phyloP scores from a whole-genome alignment of 2,797 vertebrate species.

The Botia almorhae region DNA sequence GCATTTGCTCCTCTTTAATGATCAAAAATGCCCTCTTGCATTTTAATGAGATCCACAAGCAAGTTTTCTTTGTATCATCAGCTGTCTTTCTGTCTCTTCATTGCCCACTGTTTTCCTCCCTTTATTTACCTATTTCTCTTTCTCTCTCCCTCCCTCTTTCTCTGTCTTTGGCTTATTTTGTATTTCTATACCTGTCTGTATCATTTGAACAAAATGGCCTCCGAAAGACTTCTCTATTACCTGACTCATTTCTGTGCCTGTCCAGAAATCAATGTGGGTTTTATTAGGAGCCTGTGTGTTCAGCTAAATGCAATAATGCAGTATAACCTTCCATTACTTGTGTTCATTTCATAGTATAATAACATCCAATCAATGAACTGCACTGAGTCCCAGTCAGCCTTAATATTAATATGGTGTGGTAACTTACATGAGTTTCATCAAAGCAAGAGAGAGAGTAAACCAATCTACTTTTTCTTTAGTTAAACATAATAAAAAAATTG shows the following conservation, averaged over 20 bases:
- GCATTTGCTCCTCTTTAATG: constrained; percentile 51
- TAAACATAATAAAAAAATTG: too few relatives aligned
- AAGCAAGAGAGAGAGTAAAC: too few relatives aligned
- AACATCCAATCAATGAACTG: constrained; percentile 11
- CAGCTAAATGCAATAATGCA: constrained; percentile 18
- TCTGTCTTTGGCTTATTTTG: background rate
- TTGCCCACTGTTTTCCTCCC: constrained; percentile 11
- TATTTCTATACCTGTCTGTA: constrained; percentile 2
- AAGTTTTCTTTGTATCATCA: constrained; percentile 52
- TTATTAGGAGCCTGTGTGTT: constrained; percentile 40
- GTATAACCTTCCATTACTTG: constrained; percentile 29
- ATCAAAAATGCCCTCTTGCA: constrained; percentile 54
- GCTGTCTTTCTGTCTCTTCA: constrained; percentile 42
- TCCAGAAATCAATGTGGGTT: constrained; percentile 38
- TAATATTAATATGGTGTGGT: background rate
- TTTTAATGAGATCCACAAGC: constrained; percentile 59
- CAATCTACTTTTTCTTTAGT: too few relatives aligned
- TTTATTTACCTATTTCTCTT: background rate
- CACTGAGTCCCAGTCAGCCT: constrained; percentile 18
- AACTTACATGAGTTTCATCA: too few relatives aligned
- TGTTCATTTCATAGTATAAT: constrained; percentile 30
- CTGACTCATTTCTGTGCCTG: constrained; percentile 1
- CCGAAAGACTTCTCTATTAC: background rate
- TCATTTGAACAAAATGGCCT: constrained; percentile 31
- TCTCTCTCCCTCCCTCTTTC: background rate